Evolutionary conservation across 2,888 invertebrate species (phyloP).

Genomic region (Philopedon plagiatum): DNA sequence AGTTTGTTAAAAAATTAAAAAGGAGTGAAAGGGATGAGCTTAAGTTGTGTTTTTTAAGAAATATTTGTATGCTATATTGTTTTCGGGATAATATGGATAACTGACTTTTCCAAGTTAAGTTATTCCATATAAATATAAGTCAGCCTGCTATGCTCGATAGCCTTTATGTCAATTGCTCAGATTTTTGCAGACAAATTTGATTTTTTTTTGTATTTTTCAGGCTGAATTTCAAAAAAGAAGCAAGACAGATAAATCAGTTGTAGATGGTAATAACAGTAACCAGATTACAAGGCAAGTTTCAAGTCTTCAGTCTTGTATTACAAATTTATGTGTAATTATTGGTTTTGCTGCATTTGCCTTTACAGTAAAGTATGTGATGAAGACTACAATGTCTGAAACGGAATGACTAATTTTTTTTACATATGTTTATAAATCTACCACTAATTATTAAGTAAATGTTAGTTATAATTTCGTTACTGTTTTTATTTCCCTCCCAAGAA

Average conservation of each 20-base stretch:
- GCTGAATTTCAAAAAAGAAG: constrained; percentile 63
- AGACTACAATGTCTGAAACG: constrained; percentile 76
- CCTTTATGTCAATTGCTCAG: too few relatives aligned
- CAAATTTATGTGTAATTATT: constrained; percentile 89
- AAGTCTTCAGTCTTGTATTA: constrained; percentile 83
- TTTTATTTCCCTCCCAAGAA: too few relatives aligned
- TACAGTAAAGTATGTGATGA: constrained; percentile 92
- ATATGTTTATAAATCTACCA: constrained; percentile 8
- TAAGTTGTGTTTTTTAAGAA: too few relatives aligned
- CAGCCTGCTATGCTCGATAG: too few relatives aligned
- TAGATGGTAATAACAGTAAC: constrained; percentile 59
- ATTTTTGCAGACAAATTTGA: too few relatives aligned
- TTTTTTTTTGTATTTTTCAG: constrained; percentile 54
- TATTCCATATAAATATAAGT: too few relatives aligned
- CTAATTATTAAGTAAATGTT: constrained; percentile 17
- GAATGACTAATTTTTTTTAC: constrained; percentile 48
- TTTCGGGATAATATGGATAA: too few relatives aligned
- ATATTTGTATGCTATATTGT: too few relatives aligned
- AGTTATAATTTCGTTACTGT: background rate
- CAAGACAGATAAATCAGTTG: constrained; percentile 57
- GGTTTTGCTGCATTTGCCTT: constrained; percentile 94
- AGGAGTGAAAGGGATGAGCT: too few relatives aligned
- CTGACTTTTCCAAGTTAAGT: too few relatives aligned
- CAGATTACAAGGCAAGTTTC: constrained; percentile 73
- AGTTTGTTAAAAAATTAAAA: too few relatives aligned